Evolutionary conservation across 2,888 invertebrate genomes (phyloP), one percentile per base, ranked within the genome.

Genomic region (Hirtodrosophila confusa): DNA sequence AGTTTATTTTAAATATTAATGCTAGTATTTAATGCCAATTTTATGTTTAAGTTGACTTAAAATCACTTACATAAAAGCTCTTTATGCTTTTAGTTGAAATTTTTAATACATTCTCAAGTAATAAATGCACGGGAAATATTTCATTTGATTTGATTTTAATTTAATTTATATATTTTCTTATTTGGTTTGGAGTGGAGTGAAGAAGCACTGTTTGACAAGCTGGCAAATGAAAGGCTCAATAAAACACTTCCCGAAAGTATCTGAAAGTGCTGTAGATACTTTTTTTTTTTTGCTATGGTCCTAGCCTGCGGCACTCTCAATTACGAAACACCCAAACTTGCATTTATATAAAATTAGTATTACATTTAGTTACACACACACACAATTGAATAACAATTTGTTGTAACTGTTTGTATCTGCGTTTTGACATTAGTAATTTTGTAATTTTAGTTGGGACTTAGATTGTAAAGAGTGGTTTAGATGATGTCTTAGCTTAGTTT

Each of bases 61-160:
- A 76, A 76, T 78, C 76, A 67, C 75, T 74, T 66, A 66, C 37
- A 33, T 64, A 67, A 70, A 76, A 78, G 75, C 78, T 76, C 61
- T 60, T 40, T 9, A 41, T 11, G 78, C 78, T 70, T 70, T 70
- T 65, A 62, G 63, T 64, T 63, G 48, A 44, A 47, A 54, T 53
- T 56, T 64, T 33, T 54, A 51, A 75, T 75, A 71, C 44, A 53
- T 53, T 68, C 69, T 50, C 48, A 61, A 69, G 45, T 78, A 48
- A 43, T 74, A 76, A 74, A 74, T 76, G 74, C 74, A 72, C 55
- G 49, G 57, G 57, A 67, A 72, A 55, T 62, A 40, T 53, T 56
- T 17, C 1, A 17, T 17, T 17, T 17, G 17, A 17, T 17, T 17
- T 17, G 17, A 17, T 17, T 17, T 17, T 17, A 17, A 17, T 17